Evolutionary conservation across 2,888 invertebrate genomes (phyloP), one percentile per base, ranked within the genome.

Genomic region (Eurois occulta): DNA sequence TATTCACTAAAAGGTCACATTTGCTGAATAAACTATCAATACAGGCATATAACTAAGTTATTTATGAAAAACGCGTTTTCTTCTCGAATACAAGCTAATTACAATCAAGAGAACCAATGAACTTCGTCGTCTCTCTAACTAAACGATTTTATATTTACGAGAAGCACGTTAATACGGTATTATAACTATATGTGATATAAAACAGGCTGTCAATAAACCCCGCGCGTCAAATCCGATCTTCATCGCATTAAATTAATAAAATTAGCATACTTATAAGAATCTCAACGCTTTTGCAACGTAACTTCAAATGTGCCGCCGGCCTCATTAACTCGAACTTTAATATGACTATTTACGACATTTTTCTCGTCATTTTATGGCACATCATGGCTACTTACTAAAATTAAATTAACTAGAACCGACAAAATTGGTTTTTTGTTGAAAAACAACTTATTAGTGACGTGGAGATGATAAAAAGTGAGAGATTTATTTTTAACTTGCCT

Each of bases 221-320:
- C 46, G 71, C 78, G 84, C 89, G 87, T 90, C 90, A 91, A 91
- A 91, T 90, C 88, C 83, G 86, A 85, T 87, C 75, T 52, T 83
- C 65, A n/a, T 41, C 68, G 86, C 81, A 89, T 89, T 91, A 90
- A 90, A 89, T 89, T 92, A 91, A 92, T 89, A 78, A 91, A 91
- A 92, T 93, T 93, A 92, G 90, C 92, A 91, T 92, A 91, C 78
- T 84, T 86, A 87, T 88, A 87, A 86, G 87, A 86, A 86, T 86
- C 80, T 84, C 80, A 77, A 80, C 81, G 87, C 85, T 88, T 91
- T 91, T 87, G 92, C 89, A 91, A 87, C 72, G 71, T 75, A 75
- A 73, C 77, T 72, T 90, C 90, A 92, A 90, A 38, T 89, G 84
- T 65, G 66, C 80, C 72, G 85, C 87, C 91, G 84, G 58, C 32